Conservation (phyloP, 2,888 invertebrate genomes). For the Synanthedon tipuliformis region DNA sequence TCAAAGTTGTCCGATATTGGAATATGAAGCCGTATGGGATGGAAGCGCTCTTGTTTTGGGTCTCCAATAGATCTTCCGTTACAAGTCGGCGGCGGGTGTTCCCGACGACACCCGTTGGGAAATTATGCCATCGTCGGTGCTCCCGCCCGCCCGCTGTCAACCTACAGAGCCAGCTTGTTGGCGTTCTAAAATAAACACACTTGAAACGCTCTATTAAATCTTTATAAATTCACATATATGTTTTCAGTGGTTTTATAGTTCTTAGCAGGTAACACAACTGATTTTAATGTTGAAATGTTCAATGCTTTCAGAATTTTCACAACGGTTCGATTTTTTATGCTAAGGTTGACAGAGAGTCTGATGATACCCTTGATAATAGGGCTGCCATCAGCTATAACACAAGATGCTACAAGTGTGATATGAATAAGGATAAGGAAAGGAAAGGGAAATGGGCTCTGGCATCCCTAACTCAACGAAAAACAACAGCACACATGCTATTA, state of each 20-base stretch:
- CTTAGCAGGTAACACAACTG: neutral
- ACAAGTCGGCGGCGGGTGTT: slow-evolving; percentile 8
- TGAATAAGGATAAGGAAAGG: too few relatives aligned
- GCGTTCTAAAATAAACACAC: neutral
- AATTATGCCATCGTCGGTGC: slow-evolving; percentile 20
- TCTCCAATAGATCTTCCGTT: slow-evolving; percentile 19
- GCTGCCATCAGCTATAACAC: too few relatives aligned
- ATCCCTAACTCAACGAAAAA: too few relatives aligned
- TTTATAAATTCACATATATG: neutral
- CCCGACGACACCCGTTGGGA: slow-evolving; percentile 23
- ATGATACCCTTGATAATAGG: too few relatives aligned
- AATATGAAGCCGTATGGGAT: neutral
- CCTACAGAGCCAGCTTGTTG: slow-evolving; percentile 4
- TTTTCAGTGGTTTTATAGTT: neutral
- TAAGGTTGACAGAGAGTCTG: too few relatives aligned
- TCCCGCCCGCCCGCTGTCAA: slow-evolving; percentile 14
- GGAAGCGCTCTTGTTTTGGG: slow-evolving; percentile 7
- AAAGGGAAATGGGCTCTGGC: too few relatives aligned
- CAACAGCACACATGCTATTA: too few relatives aligned
- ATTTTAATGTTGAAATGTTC: neutral
- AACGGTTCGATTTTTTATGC: too few relatives aligned
- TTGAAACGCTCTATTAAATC: neutral
- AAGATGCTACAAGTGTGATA: too few relatives aligned
- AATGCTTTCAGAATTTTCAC: too few relatives aligned
- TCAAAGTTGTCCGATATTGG: neutral